Percentiles rank a stretch among this genome's conserved stretches.
Conservation (phyloP, 1,140 invertebrate genomes). For the Drosophila athabasca region DNA sequence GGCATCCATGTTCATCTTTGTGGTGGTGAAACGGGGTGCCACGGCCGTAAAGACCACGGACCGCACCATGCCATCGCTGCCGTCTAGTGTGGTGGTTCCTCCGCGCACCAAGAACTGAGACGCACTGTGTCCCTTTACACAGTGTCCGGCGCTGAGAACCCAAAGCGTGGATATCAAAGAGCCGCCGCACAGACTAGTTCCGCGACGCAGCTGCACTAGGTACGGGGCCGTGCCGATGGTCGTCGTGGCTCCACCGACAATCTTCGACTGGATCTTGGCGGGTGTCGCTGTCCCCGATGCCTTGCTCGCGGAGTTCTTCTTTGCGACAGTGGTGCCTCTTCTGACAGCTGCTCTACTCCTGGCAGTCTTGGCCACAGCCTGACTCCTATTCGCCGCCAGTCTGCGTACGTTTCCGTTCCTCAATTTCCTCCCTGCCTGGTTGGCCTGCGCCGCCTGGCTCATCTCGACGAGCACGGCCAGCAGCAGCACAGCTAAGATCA, state of each 20-base stretch:
- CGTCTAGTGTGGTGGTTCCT: constrained; percentile 41
- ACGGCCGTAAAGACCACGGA: constrained; percentile 9
- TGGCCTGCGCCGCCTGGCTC: not conserved
- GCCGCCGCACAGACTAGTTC: constrained; percentile 44
- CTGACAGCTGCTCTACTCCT: not conserved
- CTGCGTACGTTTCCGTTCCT: not conserved
- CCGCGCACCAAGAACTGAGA: constrained; percentile 26
- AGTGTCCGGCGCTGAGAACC: constrained; percentile 60
- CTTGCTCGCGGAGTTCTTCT: not conserved
- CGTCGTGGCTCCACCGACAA: constrained; percentile 39
- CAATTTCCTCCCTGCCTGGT: constrained; percentile 6
- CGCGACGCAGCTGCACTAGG: constrained; percentile 54
- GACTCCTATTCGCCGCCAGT: not conserved
- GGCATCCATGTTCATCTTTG: constrained; percentile 53
- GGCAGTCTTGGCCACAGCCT: constrained; percentile 16
- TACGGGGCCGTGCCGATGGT: constrained; percentile 15
- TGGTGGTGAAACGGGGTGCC: constrained; percentile 24
- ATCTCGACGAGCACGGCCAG: constrained; percentile 22
- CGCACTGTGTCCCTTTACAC: constrained; percentile 14
- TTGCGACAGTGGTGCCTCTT: not conserved
- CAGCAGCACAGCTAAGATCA: constrained; percentile 43
- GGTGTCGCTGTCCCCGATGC: not conserved
- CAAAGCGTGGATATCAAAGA: constrained; percentile 15
- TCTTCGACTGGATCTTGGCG: constrained; percentile 32
- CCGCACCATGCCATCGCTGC: constrained; percentile 28